These are phyloP conservation scores for Rhinolophus ferrumequinum DNA, from an alignment of 2,113 vertebrate genomes.

Conservation along the genomic window DNA sequence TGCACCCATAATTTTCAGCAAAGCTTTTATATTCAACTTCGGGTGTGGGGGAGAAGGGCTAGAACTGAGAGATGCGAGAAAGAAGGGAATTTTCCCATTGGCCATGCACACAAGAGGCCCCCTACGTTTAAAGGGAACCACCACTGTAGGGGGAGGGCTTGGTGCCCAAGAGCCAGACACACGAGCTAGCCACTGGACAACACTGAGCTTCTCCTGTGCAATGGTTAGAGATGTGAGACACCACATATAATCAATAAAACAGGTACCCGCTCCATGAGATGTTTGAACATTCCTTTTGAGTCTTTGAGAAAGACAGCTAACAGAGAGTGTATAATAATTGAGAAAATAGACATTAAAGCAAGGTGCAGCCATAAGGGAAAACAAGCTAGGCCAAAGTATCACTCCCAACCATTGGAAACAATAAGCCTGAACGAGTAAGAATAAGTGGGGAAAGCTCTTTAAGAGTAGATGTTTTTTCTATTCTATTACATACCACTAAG, in stretches of 20 bases:
- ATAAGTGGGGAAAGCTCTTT: not conserved
- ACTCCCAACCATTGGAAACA: not conserved
- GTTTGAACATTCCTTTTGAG: not conserved
- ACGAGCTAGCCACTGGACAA: not conserved
- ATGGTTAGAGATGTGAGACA: not conserved
- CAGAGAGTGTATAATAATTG: not conserved
- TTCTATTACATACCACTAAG: not conserved
- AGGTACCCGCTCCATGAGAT: not conserved
- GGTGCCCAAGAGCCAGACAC: not conserved
- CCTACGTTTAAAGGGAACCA: not conserved
- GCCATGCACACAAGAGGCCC: not conserved
- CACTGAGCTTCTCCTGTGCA: not conserved
- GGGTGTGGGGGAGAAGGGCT: too few species aligned
- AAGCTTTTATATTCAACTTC: not conserved
- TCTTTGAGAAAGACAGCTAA: not conserved
- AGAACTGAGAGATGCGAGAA: not conserved
- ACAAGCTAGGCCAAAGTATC: not conserved
- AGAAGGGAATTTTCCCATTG: not conserved
- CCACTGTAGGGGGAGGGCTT: not conserved
- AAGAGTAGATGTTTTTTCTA: not conserved
- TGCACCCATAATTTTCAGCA: not conserved
- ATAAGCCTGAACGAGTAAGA: not conserved
- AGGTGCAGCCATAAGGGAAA: not conserved
- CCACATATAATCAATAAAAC: not conserved
- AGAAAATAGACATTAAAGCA: slow-evolving; percentile 6